Evolutionary conservation across 2,888 invertebrate genomes (phyloP), one percentile per base, ranked within the genome.

Genomic region (Lithophane socia): DNA sequence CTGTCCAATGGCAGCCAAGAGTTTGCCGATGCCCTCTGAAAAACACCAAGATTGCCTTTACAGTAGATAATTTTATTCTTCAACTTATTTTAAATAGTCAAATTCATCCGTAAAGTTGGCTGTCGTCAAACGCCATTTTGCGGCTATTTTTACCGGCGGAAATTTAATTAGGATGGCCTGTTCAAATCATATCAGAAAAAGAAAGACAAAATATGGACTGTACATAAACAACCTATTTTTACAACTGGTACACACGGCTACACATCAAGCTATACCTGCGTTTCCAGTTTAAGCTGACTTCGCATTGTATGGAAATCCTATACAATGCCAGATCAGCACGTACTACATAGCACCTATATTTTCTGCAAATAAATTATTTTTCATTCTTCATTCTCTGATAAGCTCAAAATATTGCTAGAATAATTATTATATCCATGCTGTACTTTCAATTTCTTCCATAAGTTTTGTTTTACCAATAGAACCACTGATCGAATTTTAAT

Each of bases 1-100:
- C 78, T 98, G 97, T 21, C 98, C 98, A 90, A 99, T 98, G 82
- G 98, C 97, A 82, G 98, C 97, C 72, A 99, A 96, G 71, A 99
- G 97, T 92, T 98, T 99, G 54, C 98, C 99, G 93, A 99, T 98
- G 12, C 98, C 99, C 79, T 95, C 96, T 96, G 92, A 2, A 93
- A 92, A 60, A 67, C 24, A 73, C 29, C 44, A 69, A 42, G 7
- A 16, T 66, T 29, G 29, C 8, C 0, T 49, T 29, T 16, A 44
- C 3, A 37, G 37, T 37, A 37, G 47, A 10, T 18, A 10, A 24
- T 66, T 18, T 58, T 13, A 24, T 24, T 47, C 18, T 18, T 18
- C 3, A n/a, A 10, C 12, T n/a, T n/a, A 42, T 42, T 68, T 58
- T 16, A 37, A n/a, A n/a, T 56, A n/a, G 0, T 1, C 10, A 1